Base-by-base conservation (phyloP, 1,140 invertebrate species). In the Penaeus vannamei region DNA sequence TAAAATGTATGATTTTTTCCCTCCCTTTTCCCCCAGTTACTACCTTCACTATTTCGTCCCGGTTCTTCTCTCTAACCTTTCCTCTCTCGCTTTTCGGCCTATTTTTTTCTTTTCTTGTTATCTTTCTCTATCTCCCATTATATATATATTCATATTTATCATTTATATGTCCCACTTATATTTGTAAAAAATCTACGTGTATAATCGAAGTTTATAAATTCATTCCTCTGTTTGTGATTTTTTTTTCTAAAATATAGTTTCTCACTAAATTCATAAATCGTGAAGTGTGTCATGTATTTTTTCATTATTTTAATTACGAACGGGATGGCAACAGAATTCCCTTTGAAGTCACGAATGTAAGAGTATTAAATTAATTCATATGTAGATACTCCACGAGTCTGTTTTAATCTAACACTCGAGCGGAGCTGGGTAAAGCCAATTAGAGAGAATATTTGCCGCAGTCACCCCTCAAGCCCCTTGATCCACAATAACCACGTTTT, bases 381-480 rank as follows among this genome's bases (percentile, higher is more conserved):
- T 86, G 85, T 86, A 86, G 85, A 81, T 86, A 86, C 85, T 86
- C 59, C 77, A 80, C 20, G 8, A 64, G 77, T 42, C 85, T 81
- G 64, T 86, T 86, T 86, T 81, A 86, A 86, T 86, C 85, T 86
- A 86, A 64, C 85, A 62, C 85, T 86, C 85, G 72, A 36, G 72
- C 22, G 69, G 29, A 62, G 60, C 22, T 61, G 23, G 85, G 79
- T 59, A 80, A 86, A 86, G 85, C 85, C 85, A 86, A 86, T 86
- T 86, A 86, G 85, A 46, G 85, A 23, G 76, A 86, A 86, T 86
- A 81, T 86, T 86, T 86, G 64, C 76, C 85, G 26, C 14, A 60
- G 85, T 64, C 76, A 80, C 85, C 77, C 85, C 84, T 42, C 59
- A 76, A 60, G 81, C 62, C 19, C 85, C 62, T 26, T 80, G 76